Percentiles rank a stretch among this genome's conserved stretches.
These are phyloP conservation scores for Diorhabda elongata DNA, from an alignment of 1,140 invertebrate genomes.

Conservation along the genomic window DNA sequence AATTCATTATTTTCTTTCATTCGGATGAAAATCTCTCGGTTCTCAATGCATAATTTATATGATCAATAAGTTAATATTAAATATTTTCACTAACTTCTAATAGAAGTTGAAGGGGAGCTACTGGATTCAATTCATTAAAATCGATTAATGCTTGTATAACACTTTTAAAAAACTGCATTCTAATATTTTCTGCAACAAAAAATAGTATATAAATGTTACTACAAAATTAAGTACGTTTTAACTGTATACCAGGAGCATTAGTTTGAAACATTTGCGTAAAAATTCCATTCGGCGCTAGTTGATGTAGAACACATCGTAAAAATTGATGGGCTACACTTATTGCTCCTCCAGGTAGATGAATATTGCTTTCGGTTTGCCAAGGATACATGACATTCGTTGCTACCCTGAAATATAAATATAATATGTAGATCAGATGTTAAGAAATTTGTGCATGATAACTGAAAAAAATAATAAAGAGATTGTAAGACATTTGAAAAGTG, in stretches of 20 bases:
- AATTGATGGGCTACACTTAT: constrained; percentile 95
- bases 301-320: constrained; percentile 91
- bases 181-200: constrained; percentile 57
- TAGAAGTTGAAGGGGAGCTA: constrained; percentile 86
- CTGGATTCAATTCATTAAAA: constrained; percentile 93
- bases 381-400: constrained; percentile 71
- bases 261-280: constrained; percentile 95
- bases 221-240: background rate
- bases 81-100: constrained; percentile 64
- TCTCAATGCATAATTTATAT: too few relatives aligned
- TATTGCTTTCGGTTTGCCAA: constrained; percentile 89
- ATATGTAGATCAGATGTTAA: too few relatives aligned
- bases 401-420: constrained; percentile 53
- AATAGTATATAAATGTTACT: background rate
- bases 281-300: constrained; percentile 92
- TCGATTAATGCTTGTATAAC: constrained; percentile 90
- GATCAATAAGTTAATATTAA: too few relatives aligned
- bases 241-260: constrained; percentile 65
- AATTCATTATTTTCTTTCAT: too few relatives aligned
- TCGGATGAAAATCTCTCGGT: too few relatives aligned
- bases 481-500: too few relatives aligned
- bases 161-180: constrained; percentile 85
- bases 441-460: too few relatives aligned
- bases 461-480: too few relatives aligned
- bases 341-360: constrained; percentile 82